Evolutionary conservation across 2,113 vertebrate genomes (phyloP), one percentile per base, ranked within the genome.

Genomic region (Brachypteracias leptosomus): DNA sequence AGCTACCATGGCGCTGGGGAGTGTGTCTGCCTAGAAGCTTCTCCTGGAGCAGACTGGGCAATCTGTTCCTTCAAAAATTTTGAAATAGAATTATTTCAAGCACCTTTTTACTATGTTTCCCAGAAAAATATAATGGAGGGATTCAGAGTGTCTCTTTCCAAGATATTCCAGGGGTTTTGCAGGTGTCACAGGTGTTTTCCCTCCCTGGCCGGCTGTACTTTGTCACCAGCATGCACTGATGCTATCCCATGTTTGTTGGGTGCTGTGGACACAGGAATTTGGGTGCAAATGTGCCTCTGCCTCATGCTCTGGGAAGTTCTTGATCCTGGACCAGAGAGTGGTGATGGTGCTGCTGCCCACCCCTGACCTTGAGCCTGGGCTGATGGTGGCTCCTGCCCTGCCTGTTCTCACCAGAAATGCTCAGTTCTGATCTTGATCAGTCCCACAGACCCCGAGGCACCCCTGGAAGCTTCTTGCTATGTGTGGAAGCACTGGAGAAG

Each of bases 151-250:
- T 40, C 16, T 58, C 4, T 78, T 81, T 61, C 24, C 33, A 61
- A 77, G 79, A 35, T 66, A 65, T 52, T 35, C 22, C 16, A 24
- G 54, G 18, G 5, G 16, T 89, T 91, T 87, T 70, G 35, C 19
- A 1, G 5, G 9, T 9, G 4, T 46, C 3, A 5, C 21, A 25
- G 51, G 31, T 10, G 2, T 67, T 74, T 74, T 79, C 17, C 28
- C 17, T 85, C 33, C 33, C 22, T 3, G 7, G 18, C 59, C 54
- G 49, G 19, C 20, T 4, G 4, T 42, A 28, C 47, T 92, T 63
- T 6, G 3, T n/a, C 22, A 28, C 17, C 19, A 49, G 0, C 0
- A 16, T 3, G 3, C 42, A 33, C 58, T 57, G 49, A 35, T 84
- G 33, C 47, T 1, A 3, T 19, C n/a, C 46, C 2, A 1, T 12